Base-by-base conservation (phyloP, 2,888 invertebrate genomes). In the Tachina grossa region DNA sequence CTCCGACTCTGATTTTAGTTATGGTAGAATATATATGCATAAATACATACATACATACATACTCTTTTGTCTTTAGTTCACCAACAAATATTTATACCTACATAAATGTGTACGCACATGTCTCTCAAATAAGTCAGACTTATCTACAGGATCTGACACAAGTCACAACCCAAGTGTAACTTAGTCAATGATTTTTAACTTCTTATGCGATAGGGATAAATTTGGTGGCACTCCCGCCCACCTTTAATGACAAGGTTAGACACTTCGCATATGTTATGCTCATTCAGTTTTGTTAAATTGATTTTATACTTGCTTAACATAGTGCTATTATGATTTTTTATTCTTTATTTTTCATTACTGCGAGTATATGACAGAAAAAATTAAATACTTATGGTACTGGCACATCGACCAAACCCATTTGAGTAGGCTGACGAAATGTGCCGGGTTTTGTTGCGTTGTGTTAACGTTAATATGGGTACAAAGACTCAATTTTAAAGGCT, bases 381-480 rank as follows among this genome's bases (percentile, higher is more conserved):
- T 31, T 69, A 77, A 59, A 49, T 43, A 68, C 41, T 66, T 66
- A 76, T 55, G 13, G 22, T 22, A 22, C 39, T 14, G 59, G 14
- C 6, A 66, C 14, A 47, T 10, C 45, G 75, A 75, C 84, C 82
- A 65, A 82, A 78, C 84, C 84, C 81, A 76, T 87, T 84, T 85
- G 87, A 84, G 87, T 87, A 84, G 87, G 87, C 74, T 84, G 78
- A 83, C 65, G 69, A 65, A 78, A 83, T 83, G 69, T 84, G 69
- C 61, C 85, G 80, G 71, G 51, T 68, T 74, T 47, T 31, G 68
- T 43, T 57, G 39, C 22, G 65, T 80, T 68, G 61, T 59, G 49
- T 80, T 59, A 55, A 77, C 72, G 66, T 81, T 72, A 77, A 77
- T 72, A 77, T 61, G 61, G 47, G 72, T 77, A 77, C 61, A 19